Evolutionary conservation across 2,113 vertebrate species (phyloP).

Genomic region (Solenodon paradoxus): DNA sequence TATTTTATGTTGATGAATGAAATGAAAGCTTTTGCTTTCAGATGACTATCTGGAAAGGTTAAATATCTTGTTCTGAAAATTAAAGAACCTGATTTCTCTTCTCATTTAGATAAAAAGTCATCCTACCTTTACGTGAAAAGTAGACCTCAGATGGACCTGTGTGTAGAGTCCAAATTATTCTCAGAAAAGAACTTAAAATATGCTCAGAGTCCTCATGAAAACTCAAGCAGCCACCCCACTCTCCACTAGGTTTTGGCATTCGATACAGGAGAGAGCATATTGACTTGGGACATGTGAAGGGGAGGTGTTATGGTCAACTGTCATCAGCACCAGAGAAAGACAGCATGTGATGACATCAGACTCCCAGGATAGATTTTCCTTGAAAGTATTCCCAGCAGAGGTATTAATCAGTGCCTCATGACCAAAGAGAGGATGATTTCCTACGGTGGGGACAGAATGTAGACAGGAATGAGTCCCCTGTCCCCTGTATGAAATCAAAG

Average conservation of each 20-base stretch:
- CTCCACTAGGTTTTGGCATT: no score
- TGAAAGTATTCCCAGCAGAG: not conserved
- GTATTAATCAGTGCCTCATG: not conserved
- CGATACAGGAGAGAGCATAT: not conserved
- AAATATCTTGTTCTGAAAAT: not conserved
- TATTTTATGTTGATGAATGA: not conserved
- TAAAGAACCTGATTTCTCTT: not conserved
- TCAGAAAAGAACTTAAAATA: slow-evolving; percentile 15
- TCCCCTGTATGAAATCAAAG: not conserved
- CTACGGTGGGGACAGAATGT: not conserved
- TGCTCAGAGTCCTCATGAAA: not conserved
- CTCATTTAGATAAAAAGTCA: slow-evolving; percentile 11
- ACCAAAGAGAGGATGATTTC: not conserved
- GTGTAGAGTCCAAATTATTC: not conserved
- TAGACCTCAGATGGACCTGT: not conserved
- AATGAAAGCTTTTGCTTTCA: not conserved
- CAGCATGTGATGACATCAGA: not conserved
- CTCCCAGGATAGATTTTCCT: not conserved
- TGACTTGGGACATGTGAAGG: not conserved
- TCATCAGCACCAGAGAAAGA: not conserved
- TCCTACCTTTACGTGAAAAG: slow-evolving; percentile 6
- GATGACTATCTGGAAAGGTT: not conserved
- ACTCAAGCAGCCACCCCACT: not conserved
- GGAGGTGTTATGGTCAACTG: not conserved
- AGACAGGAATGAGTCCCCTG: not conserved